Conservation (phyloP, 1,140 invertebrate genomes). For the Sycophaga agraensis region DNA sequence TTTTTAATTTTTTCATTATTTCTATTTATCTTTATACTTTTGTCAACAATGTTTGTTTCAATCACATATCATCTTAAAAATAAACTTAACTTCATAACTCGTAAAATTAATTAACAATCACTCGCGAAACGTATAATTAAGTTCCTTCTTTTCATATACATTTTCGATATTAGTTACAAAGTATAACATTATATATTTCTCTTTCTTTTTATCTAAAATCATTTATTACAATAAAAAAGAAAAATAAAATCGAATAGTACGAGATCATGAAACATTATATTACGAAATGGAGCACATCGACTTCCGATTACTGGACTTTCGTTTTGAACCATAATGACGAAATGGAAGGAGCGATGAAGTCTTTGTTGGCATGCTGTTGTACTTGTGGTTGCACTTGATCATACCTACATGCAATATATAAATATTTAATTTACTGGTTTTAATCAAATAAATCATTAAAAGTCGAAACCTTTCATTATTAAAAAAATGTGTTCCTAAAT, state of each 20-base stretch:
- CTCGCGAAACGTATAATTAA: background rate
- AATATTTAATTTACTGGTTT: too few species aligned
- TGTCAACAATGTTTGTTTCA: background rate
- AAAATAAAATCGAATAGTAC: slow-evolving; percentile 15
- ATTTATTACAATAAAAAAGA: slow-evolving; percentile 14
- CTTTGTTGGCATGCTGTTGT: slow-evolving; percentile 31
- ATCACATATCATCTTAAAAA: background rate
- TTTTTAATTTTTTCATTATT: background rate
- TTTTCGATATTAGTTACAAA: background rate
- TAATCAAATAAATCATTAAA: too few species aligned
- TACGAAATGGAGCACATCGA: slow-evolving; percentile 28
- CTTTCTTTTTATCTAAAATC: slow-evolving; percentile 7
- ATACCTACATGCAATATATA: slow-evolving; percentile 23
- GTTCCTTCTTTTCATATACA: background rate
- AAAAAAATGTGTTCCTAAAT: too few species aligned
- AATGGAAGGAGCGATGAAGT: slow-evolving; percentile 27
- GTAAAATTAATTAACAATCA: slow-evolving; percentile 19
- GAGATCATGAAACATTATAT: slow-evolving; percentile 19
- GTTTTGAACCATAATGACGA: slow-evolving; percentile 24
- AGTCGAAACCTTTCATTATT: too few species aligned
- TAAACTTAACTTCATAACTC: background rate
- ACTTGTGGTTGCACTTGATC: slow-evolving; percentile 31
- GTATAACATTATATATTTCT: background rate
- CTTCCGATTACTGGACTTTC: slow-evolving; percentile 27
- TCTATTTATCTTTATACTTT: background rate